phyloP scores from a whole-genome alignment of 2,888 invertebrate genomes.

The Stenichneumon culpator region DNA sequence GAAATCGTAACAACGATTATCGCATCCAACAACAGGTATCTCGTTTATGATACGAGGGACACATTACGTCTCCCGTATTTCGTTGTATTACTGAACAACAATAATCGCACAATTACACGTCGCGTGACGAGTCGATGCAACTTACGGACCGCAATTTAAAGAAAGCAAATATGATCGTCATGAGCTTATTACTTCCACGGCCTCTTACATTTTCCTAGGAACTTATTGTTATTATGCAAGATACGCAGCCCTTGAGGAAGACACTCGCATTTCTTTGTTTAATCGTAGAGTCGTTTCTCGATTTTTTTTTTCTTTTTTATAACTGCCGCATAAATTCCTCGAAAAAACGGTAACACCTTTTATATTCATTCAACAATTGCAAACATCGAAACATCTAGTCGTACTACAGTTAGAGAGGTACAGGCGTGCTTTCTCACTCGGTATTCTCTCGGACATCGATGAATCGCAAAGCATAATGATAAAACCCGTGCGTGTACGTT shows the following conservation, averaged over 20 bases:
- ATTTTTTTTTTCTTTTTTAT: conserved; percentile 2
- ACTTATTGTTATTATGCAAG: conserved; percentile 60
- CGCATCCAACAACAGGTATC: background rate
- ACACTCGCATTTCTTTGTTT: conserved; percentile 48
- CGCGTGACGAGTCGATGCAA: conserved; percentile 9
- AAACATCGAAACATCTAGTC: conserved; percentile 57
- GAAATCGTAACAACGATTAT: conserved; percentile 4
- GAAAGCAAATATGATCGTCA: conserved; percentile 16
- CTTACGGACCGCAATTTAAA: conserved; percentile 2
- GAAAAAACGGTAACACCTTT: conserved; percentile 50
- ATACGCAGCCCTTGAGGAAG: conserved; percentile 56
- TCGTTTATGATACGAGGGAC: background rate
- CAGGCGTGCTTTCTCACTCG: conserved; percentile 41
- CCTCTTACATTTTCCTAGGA: conserved; percentile 50
- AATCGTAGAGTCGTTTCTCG: conserved; percentile 5
- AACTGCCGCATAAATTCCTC: conserved; percentile 58
- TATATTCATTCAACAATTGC: conserved; percentile 60
- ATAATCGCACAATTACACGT: conserved; percentile 26
- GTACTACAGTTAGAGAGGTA: conserved; percentile 29
- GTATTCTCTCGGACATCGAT: conserved; percentile 13
- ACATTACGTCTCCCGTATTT: conserved; percentile 7
- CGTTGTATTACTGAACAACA: conserved; percentile 20
- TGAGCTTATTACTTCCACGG: conserved; percentile 11
- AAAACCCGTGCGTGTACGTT: background rate
- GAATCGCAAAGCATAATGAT: conserved; percentile 33